Percentiles rank a stretch among this genome's conserved stretches.
phyloP scores from a whole-genome alignment of 2,797 vertebrate genomes.

The Scarus forsteni region DNA sequence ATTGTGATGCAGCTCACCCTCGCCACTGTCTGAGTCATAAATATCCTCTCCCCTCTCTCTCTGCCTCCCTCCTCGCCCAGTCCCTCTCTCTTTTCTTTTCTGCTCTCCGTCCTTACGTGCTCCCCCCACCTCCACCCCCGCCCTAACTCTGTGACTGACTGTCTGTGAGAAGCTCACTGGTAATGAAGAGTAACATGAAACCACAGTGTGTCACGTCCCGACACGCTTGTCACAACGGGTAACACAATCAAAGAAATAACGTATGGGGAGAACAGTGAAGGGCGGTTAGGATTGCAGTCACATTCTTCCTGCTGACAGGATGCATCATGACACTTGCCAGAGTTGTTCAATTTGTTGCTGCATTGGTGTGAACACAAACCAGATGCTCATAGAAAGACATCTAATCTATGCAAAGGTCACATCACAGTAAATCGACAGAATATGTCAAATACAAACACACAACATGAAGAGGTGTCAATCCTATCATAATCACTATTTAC shows the following conservation, averaged over 20 bases:
- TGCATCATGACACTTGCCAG: constrained; percentile 19
- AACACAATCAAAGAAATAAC: constrained; percentile 37
- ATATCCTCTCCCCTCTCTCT: constrained; percentile 58
- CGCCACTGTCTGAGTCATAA: constrained; percentile 70
- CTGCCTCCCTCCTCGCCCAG: constrained; percentile 11
- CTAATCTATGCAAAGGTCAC: not conserved
- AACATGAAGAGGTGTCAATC: not conserved
- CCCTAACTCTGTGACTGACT: constrained; percentile 33
- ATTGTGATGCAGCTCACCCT: constrained; percentile 73
- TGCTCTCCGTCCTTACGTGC: constrained; percentile 55
- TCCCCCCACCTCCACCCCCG: constrained; percentile 38
- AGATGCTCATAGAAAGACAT: constrained; percentile 31
- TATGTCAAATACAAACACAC: not conserved
- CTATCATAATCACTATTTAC: not conserved
- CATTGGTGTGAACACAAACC: constrained; percentile 6
- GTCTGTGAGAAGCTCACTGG: constrained; percentile 12
- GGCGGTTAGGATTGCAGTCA: constrained; percentile 29
- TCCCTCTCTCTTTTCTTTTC: constrained; percentile 7
- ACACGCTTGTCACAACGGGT: constrained; percentile 48
- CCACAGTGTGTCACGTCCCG: constrained; percentile 33
- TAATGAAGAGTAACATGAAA: constrained; percentile 56
- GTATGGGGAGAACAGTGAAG: constrained; percentile 13
- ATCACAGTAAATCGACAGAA: constrained; percentile 10
- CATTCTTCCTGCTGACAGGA: constrained; percentile 43
- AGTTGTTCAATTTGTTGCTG: not conserved